Base-by-base conservation (phyloP, 2,888 invertebrate species). In the Hydroisotoma schaefferi region DNA sequence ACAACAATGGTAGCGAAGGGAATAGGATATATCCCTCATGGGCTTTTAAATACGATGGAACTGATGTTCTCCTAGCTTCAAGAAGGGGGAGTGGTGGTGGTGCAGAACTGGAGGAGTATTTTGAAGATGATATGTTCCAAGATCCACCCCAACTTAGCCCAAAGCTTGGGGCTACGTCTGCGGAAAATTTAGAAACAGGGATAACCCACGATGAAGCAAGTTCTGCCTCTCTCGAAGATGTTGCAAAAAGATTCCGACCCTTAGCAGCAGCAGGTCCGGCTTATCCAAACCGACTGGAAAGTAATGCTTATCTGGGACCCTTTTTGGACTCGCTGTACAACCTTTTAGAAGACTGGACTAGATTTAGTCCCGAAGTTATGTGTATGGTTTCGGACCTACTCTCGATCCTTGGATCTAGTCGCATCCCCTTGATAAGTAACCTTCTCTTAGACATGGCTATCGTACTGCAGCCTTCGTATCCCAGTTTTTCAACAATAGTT, bases 41-140 rank as follows among this genome's bases (percentile, higher is more conserved):
- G 70, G 62, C 59, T 26, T 59, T 65, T 23, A 63, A 59, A 49
- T 70, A 70, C 37, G 70, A 70, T 52, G 70, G 70, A 15, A 68
- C 68, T 1, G 70, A 70, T 23, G 48, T 63, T 48, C 25, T 59
- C 1, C 55, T 55, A 23, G 63, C 60, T 1, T 49, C 49, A 28
- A 49, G 49, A 18, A 25, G 25, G 15, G 12, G 25, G 4, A 49
- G 27, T 27, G 8, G 6, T 43, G 18, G 18, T 12, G 4, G 15
- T 3, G 56, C 54, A 20, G 55, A 59, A 25, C 63, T 60, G 12
- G 63, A 63, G 40, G 63, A 63, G 43, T 63, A 60, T 47, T 63
- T 63, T 49, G 63, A 63, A 15, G 63, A 63, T 23, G 63, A 60
- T 20, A 44, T 40, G 20, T 40, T 40, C 40, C 8, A 40, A 15